These are phyloP conservation scores for Onychorhynchus coronatus DNA, from an alignment of 2,113 vertebrate species.

Conservation along the genomic window DNA sequence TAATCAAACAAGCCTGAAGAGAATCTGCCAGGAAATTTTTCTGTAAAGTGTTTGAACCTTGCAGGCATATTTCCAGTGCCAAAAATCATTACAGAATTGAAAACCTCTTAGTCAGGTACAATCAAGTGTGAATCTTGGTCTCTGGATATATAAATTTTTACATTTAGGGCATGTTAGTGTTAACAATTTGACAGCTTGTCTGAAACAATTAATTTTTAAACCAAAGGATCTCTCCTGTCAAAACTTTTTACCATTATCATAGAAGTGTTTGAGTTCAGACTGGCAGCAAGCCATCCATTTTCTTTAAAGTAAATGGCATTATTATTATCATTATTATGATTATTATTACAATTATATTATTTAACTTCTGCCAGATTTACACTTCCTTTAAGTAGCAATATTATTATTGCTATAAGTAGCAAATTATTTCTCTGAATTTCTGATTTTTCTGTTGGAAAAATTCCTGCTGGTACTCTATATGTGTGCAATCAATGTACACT, in stretches of 20 bases:
- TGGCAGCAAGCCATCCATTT: constrained; percentile 14
- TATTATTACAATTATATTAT: background rate
- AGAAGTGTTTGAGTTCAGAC: background rate
- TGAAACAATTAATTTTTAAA: constrained; percentile 53
- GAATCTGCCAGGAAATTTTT: constrained; percentile 12
- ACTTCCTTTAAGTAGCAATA: background rate
- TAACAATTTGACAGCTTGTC: constrained; percentile 69
- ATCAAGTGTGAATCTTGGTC: constrained; percentile 42
- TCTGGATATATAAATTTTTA: constrained; percentile 28
- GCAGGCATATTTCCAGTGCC: constrained; percentile 53
- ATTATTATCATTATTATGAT: background rate
- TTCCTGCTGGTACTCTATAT: background rate
- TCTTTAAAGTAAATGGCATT: background rate
- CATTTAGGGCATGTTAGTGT: constrained; percentile 51
- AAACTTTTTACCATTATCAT: constrained; percentile 15
- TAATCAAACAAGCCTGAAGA: constrained; percentile 32
- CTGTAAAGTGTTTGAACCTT: constrained; percentile 33
- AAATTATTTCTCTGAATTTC: background rate
- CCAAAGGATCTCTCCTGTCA: constrained; percentile 33
- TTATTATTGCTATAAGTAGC: no score
- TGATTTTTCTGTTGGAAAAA: background rate
- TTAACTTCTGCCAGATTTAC: background rate
- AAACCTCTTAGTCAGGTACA: constrained; percentile 45
- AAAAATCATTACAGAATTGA: constrained; percentile 51
- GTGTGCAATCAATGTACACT: background rate